Base-by-base conservation (phyloP, 2,888 invertebrate species). In the Eretmocerus hayati region DNA sequence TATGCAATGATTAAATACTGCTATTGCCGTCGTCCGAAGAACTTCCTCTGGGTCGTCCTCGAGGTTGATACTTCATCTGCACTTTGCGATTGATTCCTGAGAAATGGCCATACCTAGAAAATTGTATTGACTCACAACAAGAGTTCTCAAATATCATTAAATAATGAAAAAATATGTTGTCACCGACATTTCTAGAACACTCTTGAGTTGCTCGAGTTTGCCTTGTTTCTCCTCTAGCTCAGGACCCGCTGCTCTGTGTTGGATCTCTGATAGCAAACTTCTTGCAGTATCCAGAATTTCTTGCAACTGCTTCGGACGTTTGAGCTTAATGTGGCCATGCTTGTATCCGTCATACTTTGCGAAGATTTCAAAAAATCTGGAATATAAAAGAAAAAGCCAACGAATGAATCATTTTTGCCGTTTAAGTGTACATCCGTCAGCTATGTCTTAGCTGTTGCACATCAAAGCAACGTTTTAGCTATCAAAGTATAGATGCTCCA, bases 51-150 rank as follows among this genome's bases (percentile, higher is more conserved):
- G 92, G 91, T 52, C 93, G 80, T 1, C 95, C 95, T 62, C 90
- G 85, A 1, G 95, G 95, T 73, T 96, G 93, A 75, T 97, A 97
- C 75, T 99, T 99, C 84, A 99, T 87, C 78, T 99, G 99, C 53
- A 99, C 96, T 77, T 99, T 99, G 56, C 99, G 86, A 78, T 99
- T 99, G 64, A 99, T 99, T 36, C 99, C 99, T 39, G 96, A 97
- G 77, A 99, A 99, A 75, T 99, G 94, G 0, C 96, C 97, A 71
- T 97, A 95, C 93, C 92, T 93, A 65, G 2, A 62, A 23, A 26
- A 26, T 9, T 6, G 11, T 11, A 26, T 9, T 26, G 13, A 18
- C 21, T 26, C 26, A 26, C 26, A 26, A 26, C 11, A 26, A 11
- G 11, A 26, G 11, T n/a, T n/a, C n/a, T 26, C 26, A 26, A 9